Evolutionary conservation across 2,888 invertebrate genomes (phyloP), one percentile per base, ranked within the genome.

Genomic region (Leucozona laternaria): DNA sequence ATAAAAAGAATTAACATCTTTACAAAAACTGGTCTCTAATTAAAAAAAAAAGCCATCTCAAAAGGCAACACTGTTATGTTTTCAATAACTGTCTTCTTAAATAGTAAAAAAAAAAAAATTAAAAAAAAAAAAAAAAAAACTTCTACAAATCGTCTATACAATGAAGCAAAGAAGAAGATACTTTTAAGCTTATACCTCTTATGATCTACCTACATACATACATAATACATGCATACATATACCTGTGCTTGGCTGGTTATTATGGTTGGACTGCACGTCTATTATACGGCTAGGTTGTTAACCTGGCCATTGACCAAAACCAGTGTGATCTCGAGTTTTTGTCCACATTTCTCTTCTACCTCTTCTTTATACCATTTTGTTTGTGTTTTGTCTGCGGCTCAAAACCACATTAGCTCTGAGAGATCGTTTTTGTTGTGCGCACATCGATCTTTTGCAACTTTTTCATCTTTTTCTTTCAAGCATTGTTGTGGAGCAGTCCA

Each of bases 291-390:
- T 40, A 34, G 66, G 45, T n/a, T 48, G 31, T 50, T 48, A 68
- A 64, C 57, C 73, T 75, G 84, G 80, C 71, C 84, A 84, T 84
- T 84, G 84, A 80, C 84, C 84, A 84, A 84, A 79, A 71, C 79
- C 62, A 53, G 58, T 68, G 60, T 37, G 71, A 58, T 50, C 22
- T 31, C n/a, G 15, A 34, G 55, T 22, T 50, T 58, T 45, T 40
- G 22, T 50, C 4, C 72, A 70, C 37, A 48, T 22, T 28, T 31
- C 62, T 10, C 25, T 34, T 31, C 34, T 25, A 4, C 22, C 22
- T 40, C 17, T 57, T 57, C n/a, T 31, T 10, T 31, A n/a, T 31
- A 28, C 1, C 0, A 37, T 37, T 4, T 13, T 34, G 28, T 28
- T n/a, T 13, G 17, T 48, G 68, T 66, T 55, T 40, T 77, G 31